Evolutionary conservation across 2,888 invertebrate species (phyloP).

Genomic region (Hyppa rectilinea): DNA sequence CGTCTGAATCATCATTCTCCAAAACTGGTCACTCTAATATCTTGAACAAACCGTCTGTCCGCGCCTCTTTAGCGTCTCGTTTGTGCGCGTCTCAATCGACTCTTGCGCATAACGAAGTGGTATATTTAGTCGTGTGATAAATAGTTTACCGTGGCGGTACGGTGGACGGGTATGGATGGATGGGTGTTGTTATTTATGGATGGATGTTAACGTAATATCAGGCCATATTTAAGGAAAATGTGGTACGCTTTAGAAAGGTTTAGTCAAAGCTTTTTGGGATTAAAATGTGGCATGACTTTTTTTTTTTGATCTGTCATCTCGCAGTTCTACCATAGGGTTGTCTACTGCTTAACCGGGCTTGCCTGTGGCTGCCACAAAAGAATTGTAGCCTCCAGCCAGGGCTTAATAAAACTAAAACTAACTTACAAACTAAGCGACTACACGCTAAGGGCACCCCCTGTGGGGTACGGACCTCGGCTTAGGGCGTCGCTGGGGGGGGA

Average conservation of each 20-base stretch:
- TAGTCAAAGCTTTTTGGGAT: neutral
- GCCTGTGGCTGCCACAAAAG: too few species aligned
- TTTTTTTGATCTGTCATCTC: too few species aligned
- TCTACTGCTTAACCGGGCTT: too few species aligned
- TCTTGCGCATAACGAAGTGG: constrained; percentile 62
- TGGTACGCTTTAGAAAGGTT: neutral
- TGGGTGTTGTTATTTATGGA: constrained; percentile 15
- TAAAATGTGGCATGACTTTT: too few species aligned
- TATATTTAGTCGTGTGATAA: constrained; percentile 57
- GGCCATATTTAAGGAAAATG: neutral
- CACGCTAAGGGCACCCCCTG: too few species aligned
- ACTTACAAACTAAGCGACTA: too few species aligned
- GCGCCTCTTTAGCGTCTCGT: constrained; percentile 79
- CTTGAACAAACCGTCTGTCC: constrained; percentile 66
- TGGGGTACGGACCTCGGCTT: too few species aligned
- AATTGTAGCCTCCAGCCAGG: too few species aligned
- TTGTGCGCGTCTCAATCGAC: constrained; percentile 73
- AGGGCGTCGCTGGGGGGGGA: too few species aligned
- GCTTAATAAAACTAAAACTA: too few species aligned
- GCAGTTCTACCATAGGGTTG: too few species aligned
- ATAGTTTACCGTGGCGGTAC: constrained; percentile 33
- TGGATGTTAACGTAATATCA: neutral
- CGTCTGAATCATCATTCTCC: constrained; percentile 34
- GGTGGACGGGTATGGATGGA: constrained; percentile 12
- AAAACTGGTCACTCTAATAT: constrained; percentile 57